A percentile compares a stretch with the other conserved stretches of the same genome.
phyloP scores from a whole-genome alignment of 2,113 vertebrate genomes.

The Hypanus sabinus region DNA sequence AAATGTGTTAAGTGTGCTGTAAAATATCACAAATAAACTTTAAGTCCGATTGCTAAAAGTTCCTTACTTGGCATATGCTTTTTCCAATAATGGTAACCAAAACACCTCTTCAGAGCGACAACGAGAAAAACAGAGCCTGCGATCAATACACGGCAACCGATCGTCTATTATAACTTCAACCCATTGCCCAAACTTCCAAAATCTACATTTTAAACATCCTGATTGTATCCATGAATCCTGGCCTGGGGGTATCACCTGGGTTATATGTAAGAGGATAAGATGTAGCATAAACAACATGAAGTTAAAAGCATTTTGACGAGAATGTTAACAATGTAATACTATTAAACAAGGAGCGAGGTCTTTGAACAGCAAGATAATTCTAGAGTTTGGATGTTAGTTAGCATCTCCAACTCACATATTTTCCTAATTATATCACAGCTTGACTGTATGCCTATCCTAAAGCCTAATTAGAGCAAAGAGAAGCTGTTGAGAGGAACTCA shows the following conservation, averaged over 20 bases:
- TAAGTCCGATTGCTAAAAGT: not conserved
- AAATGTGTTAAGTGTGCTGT: not conserved
- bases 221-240: conserved; percentile 76
- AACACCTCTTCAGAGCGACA: conserved; percentile 77
- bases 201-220: conserved; percentile 71
- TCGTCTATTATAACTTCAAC: conserved; percentile 80
- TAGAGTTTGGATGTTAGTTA: not conserved
- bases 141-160: conserved; percentile 78
- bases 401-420: not conserved
- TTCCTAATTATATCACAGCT: not conserved
- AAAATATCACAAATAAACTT: not conserved
- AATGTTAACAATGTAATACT: not conserved
- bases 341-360: not conserved
- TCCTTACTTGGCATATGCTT: conserved; percentile 91
- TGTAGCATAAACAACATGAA: not conserved
- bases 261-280: not conserved
- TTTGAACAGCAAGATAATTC: not conserved
- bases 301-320: not conserved
- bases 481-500: too few relatives aligned
- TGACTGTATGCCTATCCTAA: too few relatives aligned
- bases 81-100: conserved; percentile 89
- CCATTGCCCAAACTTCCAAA: conserved; percentile 86
- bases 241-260: conserved; percentile 73
- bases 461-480: too few relatives aligned
- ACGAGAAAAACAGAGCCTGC: conserved; percentile 80